Evolutionary conservation across 1,140 invertebrate species (phyloP).

Genomic region (Heliconius himera): DNA sequence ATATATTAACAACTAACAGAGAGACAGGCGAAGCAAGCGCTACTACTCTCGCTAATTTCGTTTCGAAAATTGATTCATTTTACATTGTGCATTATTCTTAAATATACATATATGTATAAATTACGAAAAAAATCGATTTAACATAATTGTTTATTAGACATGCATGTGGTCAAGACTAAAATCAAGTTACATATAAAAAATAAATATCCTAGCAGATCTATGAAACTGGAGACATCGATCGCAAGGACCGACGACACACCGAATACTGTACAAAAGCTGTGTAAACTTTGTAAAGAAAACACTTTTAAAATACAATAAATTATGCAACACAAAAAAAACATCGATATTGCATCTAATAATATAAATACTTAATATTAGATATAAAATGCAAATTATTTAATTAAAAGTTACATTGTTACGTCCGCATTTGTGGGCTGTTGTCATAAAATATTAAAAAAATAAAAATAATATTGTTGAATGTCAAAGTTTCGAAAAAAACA

Average conservation of each 20-base stretch:
- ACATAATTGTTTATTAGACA: slow-evolving; percentile 29
- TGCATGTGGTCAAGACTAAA: slow-evolving; percentile 46
- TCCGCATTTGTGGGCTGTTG: slow-evolving; percentile 23
- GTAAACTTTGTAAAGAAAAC: slow-evolving; percentile 68
- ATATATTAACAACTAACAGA: slow-evolving; percentile 71
- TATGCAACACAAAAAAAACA: slow-evolving; percentile 69
- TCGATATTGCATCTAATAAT: slow-evolving; percentile 47
- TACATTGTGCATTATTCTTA: slow-evolving; percentile 40
- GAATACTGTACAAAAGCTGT: slow-evolving; percentile 65
- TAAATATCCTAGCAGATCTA: slow-evolving; percentile 74
- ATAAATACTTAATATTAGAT: slow-evolving; percentile 50
- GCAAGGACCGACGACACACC: slow-evolving; percentile 34
- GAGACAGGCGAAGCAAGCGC: slow-evolving; percentile 56
- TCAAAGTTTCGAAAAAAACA: background rate
- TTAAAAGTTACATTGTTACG: slow-evolving; percentile 43
- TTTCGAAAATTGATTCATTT: slow-evolving; percentile 26
- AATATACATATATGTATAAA: slow-evolving; percentile 31
- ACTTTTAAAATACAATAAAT: slow-evolving; percentile 73
- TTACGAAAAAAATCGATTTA: slow-evolving; percentile 30
- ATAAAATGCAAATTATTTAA: slow-evolving; percentile 54
- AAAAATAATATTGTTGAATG: background rate
- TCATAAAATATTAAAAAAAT: background rate
- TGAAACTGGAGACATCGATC: slow-evolving; percentile 36
- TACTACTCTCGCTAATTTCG: slow-evolving; percentile 39
- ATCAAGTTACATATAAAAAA: slow-evolving; percentile 34